A percentile compares a stretch with the other conserved stretches of the same genome.
phyloP scores from a whole-genome alignment of 2,797 vertebrate species.

The Acanthis flammea region DNA sequence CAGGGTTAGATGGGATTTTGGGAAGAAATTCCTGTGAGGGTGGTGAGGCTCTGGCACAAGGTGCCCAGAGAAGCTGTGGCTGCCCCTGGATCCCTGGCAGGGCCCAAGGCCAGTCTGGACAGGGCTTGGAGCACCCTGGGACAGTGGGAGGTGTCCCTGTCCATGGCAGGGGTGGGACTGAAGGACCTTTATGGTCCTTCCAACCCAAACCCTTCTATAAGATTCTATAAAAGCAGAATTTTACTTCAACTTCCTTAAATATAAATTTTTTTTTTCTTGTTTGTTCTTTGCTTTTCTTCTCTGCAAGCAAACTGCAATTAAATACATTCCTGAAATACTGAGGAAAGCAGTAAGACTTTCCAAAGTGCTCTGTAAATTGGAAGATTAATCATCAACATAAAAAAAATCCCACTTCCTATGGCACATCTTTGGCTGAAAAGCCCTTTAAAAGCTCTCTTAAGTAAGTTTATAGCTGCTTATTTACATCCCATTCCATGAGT shows the following conservation, averaged over 20 bases:
- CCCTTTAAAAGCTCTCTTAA: not conserved
- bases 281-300: not conserved
- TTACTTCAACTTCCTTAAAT: not conserved
- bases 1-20: too few relatives aligned
- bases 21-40: not conserved
- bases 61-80: not conserved
- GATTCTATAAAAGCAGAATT: not conserved
- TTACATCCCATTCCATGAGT: not conserved
- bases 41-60: not conserved
- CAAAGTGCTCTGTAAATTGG: not conserved
- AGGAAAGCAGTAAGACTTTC: not conserved
- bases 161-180: fast-evolving
- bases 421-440: not conserved
- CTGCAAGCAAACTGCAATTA: not conserved
- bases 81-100: not conserved
- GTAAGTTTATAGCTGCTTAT: not conserved
- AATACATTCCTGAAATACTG: not conserved
- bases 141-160: fast-evolving
- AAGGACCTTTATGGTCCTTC: fast-evolving
- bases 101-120: fast-evolving
- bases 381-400: not conserved
- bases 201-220: not conserved
- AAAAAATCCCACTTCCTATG: not conserved
- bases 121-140: fast-evolving
- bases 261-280: not conserved